Conservation (phyloP, 2,113 vertebrate genomes). For the Paramormyrops kingsleyae region DNA sequence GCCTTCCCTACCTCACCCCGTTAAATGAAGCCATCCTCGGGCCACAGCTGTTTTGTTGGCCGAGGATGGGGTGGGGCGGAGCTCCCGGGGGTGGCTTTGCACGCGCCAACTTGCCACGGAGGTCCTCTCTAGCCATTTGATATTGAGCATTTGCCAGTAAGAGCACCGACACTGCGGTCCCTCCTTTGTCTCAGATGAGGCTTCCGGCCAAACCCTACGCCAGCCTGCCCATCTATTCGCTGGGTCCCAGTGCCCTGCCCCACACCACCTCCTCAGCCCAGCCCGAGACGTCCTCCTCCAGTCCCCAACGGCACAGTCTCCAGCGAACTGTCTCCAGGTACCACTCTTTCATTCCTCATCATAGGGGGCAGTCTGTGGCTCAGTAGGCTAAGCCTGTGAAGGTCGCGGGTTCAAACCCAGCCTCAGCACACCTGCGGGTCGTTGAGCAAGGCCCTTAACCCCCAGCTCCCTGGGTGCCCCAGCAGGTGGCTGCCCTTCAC, state of each 20-base stretch:
- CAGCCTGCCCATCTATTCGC: conserved; percentile 87
- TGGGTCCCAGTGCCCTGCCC: conserved; percentile 82
- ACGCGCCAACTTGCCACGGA: background rate
- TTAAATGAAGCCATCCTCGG: background rate
- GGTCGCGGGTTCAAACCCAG: no score
- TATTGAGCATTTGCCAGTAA: background rate
- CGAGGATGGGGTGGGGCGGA: background rate
- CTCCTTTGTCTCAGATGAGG: conserved; percentile 71
- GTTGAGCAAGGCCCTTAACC: no score
- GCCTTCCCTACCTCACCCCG: background rate
- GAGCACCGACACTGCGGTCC: conserved; percentile 11
- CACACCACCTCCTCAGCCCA: conserved; percentile 66
- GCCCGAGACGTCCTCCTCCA: conserved; percentile 68
- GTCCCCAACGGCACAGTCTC: conserved; percentile 65
- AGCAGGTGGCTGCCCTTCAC: no score
- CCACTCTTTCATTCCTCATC: background rate
- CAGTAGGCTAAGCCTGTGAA: no score
- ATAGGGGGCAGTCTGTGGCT: no score
- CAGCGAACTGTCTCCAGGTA: conserved; percentile 68
- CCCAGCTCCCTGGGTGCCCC: no score
- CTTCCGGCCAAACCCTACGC: conserved; percentile 93
- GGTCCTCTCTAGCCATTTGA: background rate
- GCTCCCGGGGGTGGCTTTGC: background rate
- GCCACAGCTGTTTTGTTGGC: background rate
- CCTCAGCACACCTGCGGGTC: no score